Base-by-base conservation (phyloP, 2,888 invertebrate species). In the Nesidiocoris tenuis region DNA sequence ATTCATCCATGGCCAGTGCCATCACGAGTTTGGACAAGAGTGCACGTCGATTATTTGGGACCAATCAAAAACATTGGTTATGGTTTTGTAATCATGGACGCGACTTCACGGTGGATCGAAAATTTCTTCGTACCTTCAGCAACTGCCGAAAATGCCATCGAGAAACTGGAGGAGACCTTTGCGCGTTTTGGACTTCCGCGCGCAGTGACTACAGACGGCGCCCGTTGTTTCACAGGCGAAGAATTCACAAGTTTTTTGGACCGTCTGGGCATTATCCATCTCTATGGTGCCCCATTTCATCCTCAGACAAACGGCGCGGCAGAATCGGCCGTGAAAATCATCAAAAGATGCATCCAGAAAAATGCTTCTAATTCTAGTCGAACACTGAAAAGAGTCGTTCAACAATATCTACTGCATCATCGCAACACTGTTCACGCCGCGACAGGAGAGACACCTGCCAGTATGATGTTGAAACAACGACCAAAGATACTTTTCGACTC, bases 51-150 rank as follows among this genome's bases (percentile, higher is more conserved):
- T 61, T 71, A 61, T 21, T 21, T 71, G 16, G 65, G 72, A 7
- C 71, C 76, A 21, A 39, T 71, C 19, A 22, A 24, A 2, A 39
- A 24, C 17, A 61, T 23, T n/a, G n/a, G n/a, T n/a, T 68, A 56
- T 72, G 64, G 76, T 68, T 76, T 72, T 19, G 25, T 72, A 1
- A 22, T 65, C 2, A 39, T 72, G 12, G 76, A 76, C 63, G 55
- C 72, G 9, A 70, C 70, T 7, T 72, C 72, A 2, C 71, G 72
- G 59, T 76, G 66, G 66, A 72, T 76, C 18, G 76, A 76, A 22
- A 72, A 56, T 72, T 76, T 76, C 55, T 56, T 76, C 9, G 71
- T 76, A 12, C 21, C 64, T 1, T 57, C 57, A 57, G 5, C 63
- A n/a, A 55, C 54, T 19, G 70, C 57, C n/a, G 2, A 2, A 3